These are phyloP conservation scores for Pygoscelis antarcticus DNA, from an alignment of 2,113 vertebrate genomes.

Conservation along the genomic window DNA sequence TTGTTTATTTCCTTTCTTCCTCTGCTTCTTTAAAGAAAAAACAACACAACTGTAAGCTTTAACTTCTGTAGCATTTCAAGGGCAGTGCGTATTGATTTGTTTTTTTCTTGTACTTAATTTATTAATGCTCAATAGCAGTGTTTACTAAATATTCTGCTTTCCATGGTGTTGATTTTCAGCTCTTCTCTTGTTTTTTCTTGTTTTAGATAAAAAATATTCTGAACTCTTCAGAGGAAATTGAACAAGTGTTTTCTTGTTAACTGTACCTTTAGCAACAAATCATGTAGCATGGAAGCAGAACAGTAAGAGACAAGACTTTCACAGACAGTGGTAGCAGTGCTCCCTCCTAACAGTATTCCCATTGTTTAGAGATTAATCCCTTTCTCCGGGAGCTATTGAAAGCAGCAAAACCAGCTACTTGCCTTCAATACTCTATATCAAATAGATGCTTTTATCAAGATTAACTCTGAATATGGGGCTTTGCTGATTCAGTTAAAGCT, in stretches of 20 bases:
- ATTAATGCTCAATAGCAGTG: not conserved
- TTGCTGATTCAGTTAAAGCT: not conserved
- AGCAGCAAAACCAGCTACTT: not conserved
- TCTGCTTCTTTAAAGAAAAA: not conserved
- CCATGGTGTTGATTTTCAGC: not conserved
- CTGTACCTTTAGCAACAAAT: not conserved
- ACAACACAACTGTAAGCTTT: rapidly evolving
- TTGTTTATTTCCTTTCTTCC: not conserved
- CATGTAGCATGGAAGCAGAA: not conserved
- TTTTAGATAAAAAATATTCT: not conserved
- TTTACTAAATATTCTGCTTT: not conserved
- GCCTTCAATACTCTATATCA: not conserved
- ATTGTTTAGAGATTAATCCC: not conserved
- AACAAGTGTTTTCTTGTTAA: not conserved
- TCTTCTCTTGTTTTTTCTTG: not conserved
- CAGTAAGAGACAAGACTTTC: not conserved
- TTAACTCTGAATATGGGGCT: not conserved
- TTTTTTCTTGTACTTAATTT: not conserved
- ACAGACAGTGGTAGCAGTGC: not conserved
- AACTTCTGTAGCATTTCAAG: not conserved
- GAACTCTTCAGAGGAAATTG: not conserved
- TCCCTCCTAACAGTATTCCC: not conserved
- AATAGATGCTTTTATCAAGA: not conserved
- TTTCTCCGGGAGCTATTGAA: not conserved
- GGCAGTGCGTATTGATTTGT: not conserved